These are phyloP conservation scores for Cyprinus carpio DNA, from an alignment of 2,113 vertebrate species.

Conservation along the genomic window DNA sequence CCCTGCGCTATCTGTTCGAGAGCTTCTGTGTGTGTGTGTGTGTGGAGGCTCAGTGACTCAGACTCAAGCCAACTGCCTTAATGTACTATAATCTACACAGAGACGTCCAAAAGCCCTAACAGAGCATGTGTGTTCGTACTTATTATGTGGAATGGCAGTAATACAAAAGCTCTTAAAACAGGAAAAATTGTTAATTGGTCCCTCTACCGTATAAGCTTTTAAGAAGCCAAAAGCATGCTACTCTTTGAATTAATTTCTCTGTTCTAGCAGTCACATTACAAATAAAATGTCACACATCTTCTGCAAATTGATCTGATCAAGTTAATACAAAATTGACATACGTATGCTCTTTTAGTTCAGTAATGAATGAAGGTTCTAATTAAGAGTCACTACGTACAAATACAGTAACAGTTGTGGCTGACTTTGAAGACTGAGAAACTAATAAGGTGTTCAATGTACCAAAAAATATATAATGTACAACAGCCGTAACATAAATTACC, in stretches of 20 bases:
- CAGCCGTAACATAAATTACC: slow-evolving; percentile 1
- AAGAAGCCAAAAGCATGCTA: background rate
- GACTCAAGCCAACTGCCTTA: background rate
- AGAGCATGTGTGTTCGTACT: background rate
- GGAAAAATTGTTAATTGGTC: background rate
- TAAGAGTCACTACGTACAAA: background rate
- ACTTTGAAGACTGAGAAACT: background rate
- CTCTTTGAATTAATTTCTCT: background rate
- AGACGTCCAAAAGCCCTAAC: background rate
- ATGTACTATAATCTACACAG: background rate
- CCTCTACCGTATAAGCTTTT: background rate
- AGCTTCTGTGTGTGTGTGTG: too few relatives aligned
- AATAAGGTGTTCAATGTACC: background rate
- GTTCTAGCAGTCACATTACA: too few relatives aligned
- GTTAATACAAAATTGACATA: background rate
- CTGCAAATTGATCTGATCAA: background rate
- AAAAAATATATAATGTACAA: too few relatives aligned
- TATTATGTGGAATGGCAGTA: background rate
- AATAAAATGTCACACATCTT: too few relatives aligned
- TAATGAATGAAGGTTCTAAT: background rate
- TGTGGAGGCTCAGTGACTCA: background rate
- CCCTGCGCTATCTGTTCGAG: background rate
- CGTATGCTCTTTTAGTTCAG: background rate
- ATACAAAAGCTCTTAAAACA: background rate
- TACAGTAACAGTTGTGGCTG: background rate